Evolutionary conservation across 2,888 invertebrate genomes (phyloP).

Genomic region (Chironomus tentans): DNA sequence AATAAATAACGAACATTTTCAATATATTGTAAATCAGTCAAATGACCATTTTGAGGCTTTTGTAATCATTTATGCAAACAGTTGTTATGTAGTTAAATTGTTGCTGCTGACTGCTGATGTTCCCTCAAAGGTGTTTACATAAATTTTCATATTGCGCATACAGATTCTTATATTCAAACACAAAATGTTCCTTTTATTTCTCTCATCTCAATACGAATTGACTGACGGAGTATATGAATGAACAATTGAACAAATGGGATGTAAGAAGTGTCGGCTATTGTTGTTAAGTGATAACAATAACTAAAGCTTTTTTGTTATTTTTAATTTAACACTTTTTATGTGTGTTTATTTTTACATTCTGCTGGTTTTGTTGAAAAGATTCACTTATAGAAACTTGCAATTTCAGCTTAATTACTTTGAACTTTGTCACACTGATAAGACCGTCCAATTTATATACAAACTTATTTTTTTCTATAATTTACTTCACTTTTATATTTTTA

Average conservation of each 20-base stretch:
- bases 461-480: neutral
- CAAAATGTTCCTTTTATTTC: too few species aligned
- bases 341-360: too few species aligned
- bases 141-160: conserved; percentile 4
- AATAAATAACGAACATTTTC: too few species aligned
- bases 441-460: neutral
- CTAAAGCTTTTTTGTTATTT: neutral
- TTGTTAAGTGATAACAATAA: neutral
- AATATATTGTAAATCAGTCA: too few species aligned
- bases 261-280: too few species aligned
- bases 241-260: too few species aligned
- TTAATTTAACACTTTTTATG: neutral
- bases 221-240: too few species aligned
- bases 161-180: neutral
- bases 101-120: neutral
- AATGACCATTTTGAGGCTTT: too few species aligned
- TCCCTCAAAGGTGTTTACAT: neutral
- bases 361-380: neutral
- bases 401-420: conserved; percentile 6
- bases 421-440: neutral
- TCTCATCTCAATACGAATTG: too few species aligned
- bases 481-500: neutral
- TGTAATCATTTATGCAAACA: neutral
- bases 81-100: neutral
- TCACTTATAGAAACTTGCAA: neutral